Evolutionary conservation across 1,140 invertebrate genomes (phyloP).

Genomic region (Proales similis): DNA sequence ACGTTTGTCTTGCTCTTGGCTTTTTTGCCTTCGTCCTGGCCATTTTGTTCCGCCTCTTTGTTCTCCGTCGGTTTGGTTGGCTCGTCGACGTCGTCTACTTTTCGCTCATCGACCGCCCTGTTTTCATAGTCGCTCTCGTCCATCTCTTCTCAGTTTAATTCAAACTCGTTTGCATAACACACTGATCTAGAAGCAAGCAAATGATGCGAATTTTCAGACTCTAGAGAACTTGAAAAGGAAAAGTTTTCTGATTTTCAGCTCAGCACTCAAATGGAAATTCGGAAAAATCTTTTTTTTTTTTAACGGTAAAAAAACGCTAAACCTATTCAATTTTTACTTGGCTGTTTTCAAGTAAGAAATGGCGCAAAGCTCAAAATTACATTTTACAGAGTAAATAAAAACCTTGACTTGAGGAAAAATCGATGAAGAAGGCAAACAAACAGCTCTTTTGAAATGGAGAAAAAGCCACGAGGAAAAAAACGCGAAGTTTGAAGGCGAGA

Average conservation of each 20-base stretch:
- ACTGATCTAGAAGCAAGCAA: background rate
- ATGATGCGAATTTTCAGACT: background rate
- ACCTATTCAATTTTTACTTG: background rate
- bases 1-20: background rate
- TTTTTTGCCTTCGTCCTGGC: conserved; percentile 17
- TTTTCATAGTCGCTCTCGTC: background rate
- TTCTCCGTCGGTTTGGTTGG: background rate
- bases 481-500: too few species aligned
- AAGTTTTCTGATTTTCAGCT: background rate
- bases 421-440: too few species aligned
- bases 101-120: background rate
- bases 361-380: background rate
- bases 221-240: background rate
- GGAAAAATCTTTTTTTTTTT: background rate
- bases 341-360: background rate
- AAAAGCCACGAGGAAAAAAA: too few species aligned
- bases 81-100: background rate
- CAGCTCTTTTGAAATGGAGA: too few species aligned
- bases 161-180: too few species aligned
- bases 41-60: background rate
- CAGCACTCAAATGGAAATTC: background rate
- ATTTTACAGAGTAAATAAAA: too few species aligned
- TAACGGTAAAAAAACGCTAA: background rate
- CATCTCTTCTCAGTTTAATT: too few species aligned
- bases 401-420: too few species aligned